Conservation (phyloP, 2,888 invertebrate genomes). For the Strigamia maritima region DNA sequence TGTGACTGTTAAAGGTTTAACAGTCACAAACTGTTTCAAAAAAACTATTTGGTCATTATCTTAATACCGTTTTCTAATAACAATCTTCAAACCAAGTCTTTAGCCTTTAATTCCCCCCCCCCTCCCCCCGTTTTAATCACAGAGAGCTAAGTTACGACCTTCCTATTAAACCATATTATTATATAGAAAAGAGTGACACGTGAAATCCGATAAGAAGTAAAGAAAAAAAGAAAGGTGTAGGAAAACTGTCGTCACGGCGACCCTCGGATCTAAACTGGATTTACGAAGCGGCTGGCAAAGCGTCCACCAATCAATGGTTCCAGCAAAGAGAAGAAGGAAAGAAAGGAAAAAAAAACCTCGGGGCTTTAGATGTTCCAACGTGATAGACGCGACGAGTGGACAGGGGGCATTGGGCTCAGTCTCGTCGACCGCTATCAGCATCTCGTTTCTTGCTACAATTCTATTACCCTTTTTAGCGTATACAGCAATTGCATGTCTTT, state of each 20-base stretch:
- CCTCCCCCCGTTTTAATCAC: background rate
- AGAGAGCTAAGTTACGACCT: background rate
- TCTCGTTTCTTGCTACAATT: constrained; percentile 19
- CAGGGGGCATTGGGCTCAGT: constrained; percentile 1
- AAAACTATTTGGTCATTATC: too few relatives aligned
- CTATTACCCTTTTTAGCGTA: constrained; percentile 21
- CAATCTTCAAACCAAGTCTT: background rate
- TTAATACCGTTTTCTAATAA: background rate
- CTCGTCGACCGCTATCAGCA: background rate
- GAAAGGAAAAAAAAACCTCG: constrained; percentile 1
- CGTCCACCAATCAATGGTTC: constrained; percentile 23
- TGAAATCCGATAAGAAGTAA: background rate
- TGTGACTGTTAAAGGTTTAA: too few relatives aligned
- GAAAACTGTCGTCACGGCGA: constrained; percentile 21
- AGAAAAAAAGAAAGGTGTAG: background rate
- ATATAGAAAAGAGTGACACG: background rate
- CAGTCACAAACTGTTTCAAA: too few relatives aligned
- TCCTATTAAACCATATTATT: background rate
- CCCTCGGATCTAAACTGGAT: constrained; percentile 6
- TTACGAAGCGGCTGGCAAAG: constrained; percentile 18
- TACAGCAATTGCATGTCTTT: background rate
- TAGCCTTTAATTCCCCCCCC: background rate
- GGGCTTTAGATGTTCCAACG: constrained; percentile 15
- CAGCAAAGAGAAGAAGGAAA: background rate
- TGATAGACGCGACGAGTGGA: constrained; percentile 15